phyloP scores from a whole-genome alignment of 1,140 invertebrate genomes.

The Anagrus nilaparvatae region DNA sequence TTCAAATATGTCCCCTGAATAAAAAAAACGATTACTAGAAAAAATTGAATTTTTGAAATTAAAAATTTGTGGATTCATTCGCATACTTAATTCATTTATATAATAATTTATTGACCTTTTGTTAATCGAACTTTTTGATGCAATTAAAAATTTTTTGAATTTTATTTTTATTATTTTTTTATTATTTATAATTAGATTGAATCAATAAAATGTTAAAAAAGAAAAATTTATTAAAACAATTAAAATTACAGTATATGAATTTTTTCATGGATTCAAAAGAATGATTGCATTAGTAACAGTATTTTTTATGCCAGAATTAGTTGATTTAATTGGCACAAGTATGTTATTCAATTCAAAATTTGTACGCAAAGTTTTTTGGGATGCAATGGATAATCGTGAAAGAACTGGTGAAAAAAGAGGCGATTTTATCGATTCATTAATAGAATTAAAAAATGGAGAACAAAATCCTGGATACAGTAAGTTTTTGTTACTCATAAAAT shows the following conservation, averaged over 20 bases:
- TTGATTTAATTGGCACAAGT: constrained; percentile 22
- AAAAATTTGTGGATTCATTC: not conserved
- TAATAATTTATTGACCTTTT: not conserved
- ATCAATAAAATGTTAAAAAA: too few relatives aligned
- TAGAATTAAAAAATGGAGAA: constrained; percentile 28
- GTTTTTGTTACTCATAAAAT: constrained; percentile 9
- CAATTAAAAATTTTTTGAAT: not conserved
- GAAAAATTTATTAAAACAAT: too few relatives aligned
- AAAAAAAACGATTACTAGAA: not conserved
- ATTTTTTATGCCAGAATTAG: constrained; percentile 31
- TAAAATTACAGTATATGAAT: constrained; percentile 21
- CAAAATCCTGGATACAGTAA: constrained; percentile 29
- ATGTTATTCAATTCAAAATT: constrained; percentile 24
- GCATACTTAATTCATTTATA: not conserved
- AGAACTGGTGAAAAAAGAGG: constrained; percentile 25
- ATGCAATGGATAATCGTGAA: constrained; percentile 26
- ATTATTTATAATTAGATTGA: too few relatives aligned
- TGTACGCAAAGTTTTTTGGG: constrained; percentile 31
- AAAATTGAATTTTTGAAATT: not conserved
- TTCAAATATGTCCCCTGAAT: not conserved
- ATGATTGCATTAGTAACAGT: constrained; percentile 32
- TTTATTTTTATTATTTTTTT: not conserved
- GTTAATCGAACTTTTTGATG: not conserved
- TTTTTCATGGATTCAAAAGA: constrained; percentile 29
- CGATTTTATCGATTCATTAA: constrained; percentile 33